Base-by-base conservation (phyloP, 2,888 invertebrate species). In the Terebella lapidaria region DNA sequence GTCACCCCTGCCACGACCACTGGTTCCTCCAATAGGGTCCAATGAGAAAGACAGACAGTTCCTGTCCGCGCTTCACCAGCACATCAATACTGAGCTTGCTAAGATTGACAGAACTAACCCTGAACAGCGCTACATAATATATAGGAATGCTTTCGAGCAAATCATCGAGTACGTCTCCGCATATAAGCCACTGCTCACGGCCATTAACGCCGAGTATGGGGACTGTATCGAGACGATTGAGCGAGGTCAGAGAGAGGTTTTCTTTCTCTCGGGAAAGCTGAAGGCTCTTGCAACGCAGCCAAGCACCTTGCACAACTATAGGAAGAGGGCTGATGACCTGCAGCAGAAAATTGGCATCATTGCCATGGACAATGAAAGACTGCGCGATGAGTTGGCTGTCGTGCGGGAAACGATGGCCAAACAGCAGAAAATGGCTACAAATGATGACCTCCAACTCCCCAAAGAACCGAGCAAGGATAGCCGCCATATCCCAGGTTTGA, bases 151-250 rank as follows among this genome's bases (percentile, higher is more conserved):
- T 22, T 53, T 53, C 28, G 53, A 53, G 24, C 65, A 79, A 78
- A 68, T 79, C 3, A 76, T 78, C 52, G 77, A 78, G 22, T 70
- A 79, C 71, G 75, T 77, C 20, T 70, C 70, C 26, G 72, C 76
- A 24, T 79, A 79, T 65, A 75, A 76, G 58, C 74, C 74, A 3
- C 59, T 79, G 49, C 68, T 79, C 57, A 74, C 74, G 3, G 65
- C 69, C 3, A 73, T 79, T 24, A 77, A 79, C 61, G 75, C 75
- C 57, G 77, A 78, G 58, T 79, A 79, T 73, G 79, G 79, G 61
- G 74, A 74, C 52, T 74, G 75, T 5, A 77, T 79, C 54, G 75
- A 74, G 35, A 71, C 74, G 5, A 77, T 79, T 47, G 70, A 71
- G 58, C 70, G 70, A 52, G 78, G 75, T 0, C 74, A 78, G 59